phyloP scores from a whole-genome alignment of 1,140 invertebrate genomes.

The Bicyclus anynana region DNA sequence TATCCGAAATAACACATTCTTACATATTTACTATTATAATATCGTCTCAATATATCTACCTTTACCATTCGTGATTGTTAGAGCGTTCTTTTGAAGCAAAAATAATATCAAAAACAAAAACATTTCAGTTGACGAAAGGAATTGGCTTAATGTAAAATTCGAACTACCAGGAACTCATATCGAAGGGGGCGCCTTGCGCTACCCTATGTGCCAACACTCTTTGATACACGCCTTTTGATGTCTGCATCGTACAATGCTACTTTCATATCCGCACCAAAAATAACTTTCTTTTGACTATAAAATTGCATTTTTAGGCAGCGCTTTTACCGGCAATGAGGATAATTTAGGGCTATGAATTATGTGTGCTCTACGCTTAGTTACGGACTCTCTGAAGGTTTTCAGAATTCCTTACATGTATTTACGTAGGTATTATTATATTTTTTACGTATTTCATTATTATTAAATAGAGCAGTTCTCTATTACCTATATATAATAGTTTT shows the following conservation, averaged over 20 bases:
- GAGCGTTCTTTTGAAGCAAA: constrained; percentile 5
- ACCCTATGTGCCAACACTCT: constrained; percentile 64
- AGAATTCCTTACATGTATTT: not conserved
- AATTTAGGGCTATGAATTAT: constrained; percentile 14
- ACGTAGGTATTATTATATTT: no score
- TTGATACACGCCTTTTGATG: constrained; percentile 73
- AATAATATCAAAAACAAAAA: constrained; percentile 13
- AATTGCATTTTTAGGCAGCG: constrained; percentile 43
- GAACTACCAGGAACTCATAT: constrained; percentile 53
- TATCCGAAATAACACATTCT: no score
- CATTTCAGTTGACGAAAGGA: constrained; percentile 27
- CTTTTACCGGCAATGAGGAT: constrained; percentile 32
- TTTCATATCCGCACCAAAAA: constrained; percentile 57
- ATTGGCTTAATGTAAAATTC: constrained; percentile 55
- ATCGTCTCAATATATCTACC: not conserved
- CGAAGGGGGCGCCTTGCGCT: constrained; percentile 48
- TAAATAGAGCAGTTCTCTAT: no score
- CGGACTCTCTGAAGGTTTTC: not conserved
- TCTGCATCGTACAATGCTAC: constrained; percentile 60
- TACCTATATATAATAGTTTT: no score
- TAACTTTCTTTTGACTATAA: constrained; percentile 52
- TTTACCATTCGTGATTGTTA: not conserved
- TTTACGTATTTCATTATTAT: no score
- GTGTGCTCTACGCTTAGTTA: constrained; percentile 7
- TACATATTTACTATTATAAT: no score